Evolutionary conservation across 2,888 invertebrate genomes (phyloP), one percentile per base, ranked within the genome.

Genomic region (Zeuzera pyrina): DNA sequence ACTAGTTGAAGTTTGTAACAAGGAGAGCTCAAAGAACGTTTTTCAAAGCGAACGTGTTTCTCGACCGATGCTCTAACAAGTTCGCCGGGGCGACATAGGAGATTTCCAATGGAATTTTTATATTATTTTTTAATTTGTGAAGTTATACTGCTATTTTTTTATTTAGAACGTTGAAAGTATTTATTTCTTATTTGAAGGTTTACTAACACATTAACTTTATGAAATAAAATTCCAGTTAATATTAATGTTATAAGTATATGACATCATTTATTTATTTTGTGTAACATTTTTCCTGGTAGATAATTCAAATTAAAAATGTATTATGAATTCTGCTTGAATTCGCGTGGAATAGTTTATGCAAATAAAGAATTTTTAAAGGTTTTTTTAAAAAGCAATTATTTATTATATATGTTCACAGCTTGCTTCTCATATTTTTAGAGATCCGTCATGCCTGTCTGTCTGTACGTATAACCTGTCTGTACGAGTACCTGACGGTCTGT

Each of bases 21-120:
- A 60, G 55, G 58, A 55, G 57, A 63, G 64, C 60, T 72, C 70
- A 74, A 74, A 74, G 69, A 63, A 61, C 58, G 56, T 62, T 65
- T 70, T 67, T 67, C 67, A 70, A 67, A 69, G 69, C 51, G 71
- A 63, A 71, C 73, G 71, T 76, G 74, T 72, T 70, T 67, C 65
- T 60, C 58, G 60, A 57, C 65, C 65, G 60, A 65, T 68, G 66
- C 59, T 59, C 55, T 69, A 65, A 71, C 68, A 64, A 71, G 64
- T 59, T 52, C 50, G 52, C 58, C 52, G 13, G 23, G 8, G 23
- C n/a, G 14, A 14, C n/a, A 49, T 38, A 45, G 47, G 51, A 52
- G 47, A 49, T 52, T 25, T 12, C 2, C 12, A 25, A 12, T 11
- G 12, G 8, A 6, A 12, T 7, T n/a, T n/a, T 19, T 19, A 7